These are phyloP conservation scores for Crocodylus rhombifer DNA, from an alignment of 2,797 vertebrate genomes.

Conservation along the genomic window DNA sequence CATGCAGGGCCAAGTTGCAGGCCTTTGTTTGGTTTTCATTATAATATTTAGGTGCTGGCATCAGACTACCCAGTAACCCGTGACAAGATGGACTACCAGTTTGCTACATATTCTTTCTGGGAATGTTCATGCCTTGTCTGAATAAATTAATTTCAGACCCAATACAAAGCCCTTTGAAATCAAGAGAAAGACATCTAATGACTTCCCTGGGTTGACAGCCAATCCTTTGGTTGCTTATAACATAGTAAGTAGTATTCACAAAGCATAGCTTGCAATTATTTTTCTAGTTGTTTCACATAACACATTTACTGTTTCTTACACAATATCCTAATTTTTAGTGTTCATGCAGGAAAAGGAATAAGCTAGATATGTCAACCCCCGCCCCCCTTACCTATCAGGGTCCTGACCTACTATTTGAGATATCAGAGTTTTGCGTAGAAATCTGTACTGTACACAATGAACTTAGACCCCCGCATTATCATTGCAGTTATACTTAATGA, in stretches of 20 bases:
- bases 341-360: not conserved
- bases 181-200: not conserved
- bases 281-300: not conserved
- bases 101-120: slow-evolving; percentile 5
- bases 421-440: not conserved
- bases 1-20: not conserved
- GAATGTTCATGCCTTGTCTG: not conserved
- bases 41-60: not conserved
- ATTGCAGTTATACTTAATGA: not conserved
- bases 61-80: not conserved
- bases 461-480: not conserved
- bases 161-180: not conserved
- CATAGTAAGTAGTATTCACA: not conserved
- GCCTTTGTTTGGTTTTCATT: not conserved
- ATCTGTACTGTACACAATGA: not conserved
- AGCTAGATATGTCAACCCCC: not conserved
- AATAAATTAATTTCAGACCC: not conserved
- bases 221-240: not conserved
- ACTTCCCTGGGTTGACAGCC: not conserved
- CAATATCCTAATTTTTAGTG: not conserved
- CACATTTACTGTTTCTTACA: not conserved
- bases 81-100: not conserved
- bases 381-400: not conserved
- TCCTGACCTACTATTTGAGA: not conserved
- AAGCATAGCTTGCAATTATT: not conserved